Conservation (phyloP, 2,888 invertebrate genomes). For the Drosophila infuscata region DNA sequence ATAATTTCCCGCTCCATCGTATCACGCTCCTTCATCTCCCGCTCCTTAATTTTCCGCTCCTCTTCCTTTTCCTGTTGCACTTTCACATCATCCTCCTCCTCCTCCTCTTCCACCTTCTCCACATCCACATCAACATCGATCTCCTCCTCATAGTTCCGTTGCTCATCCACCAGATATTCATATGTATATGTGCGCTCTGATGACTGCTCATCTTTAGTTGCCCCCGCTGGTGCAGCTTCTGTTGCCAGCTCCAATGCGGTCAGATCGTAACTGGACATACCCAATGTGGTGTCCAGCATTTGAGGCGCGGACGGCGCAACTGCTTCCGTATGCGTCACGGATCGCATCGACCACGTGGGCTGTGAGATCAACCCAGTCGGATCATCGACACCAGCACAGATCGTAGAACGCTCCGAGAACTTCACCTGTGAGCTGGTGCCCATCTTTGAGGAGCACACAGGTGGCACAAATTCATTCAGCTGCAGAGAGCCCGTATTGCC, state of each 20-base stretch:
- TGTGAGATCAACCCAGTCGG: constrained; percentile 25
- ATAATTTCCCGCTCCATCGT: neutral
- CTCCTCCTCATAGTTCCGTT: neutral
- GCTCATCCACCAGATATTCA: constrained; percentile 1
- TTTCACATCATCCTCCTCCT: neutral
- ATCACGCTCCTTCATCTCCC: neutral
- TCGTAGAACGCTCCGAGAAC: constrained; percentile 79
- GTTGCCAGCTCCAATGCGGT: constrained; percentile 41
- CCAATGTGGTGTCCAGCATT: constrained; percentile 79
- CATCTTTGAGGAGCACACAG: constrained; percentile 81
- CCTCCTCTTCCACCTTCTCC: neutral
- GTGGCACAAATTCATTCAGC: constrained; percentile 71
- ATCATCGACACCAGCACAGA: constrained; percentile 68
- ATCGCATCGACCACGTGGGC: constrained; percentile 10
- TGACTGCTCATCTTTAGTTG: neutral
- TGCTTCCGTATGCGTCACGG: neutral
- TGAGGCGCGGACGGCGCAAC: constrained; percentile 5
- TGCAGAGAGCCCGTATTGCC: constrained; percentile 39
- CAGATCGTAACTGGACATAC: constrained; percentile 81
- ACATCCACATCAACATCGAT: neutral
- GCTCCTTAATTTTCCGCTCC: neutral
- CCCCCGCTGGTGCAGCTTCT: constrained; percentile 2
- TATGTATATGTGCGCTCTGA: neutral
- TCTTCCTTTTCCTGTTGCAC: neutral
- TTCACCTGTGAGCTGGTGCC: constrained; percentile 38